A percentile compares a stretch with the other conserved stretches of the same genome.
Conservation (phyloP, 2,888 invertebrate genomes). For the Apantesis nais region DNA sequence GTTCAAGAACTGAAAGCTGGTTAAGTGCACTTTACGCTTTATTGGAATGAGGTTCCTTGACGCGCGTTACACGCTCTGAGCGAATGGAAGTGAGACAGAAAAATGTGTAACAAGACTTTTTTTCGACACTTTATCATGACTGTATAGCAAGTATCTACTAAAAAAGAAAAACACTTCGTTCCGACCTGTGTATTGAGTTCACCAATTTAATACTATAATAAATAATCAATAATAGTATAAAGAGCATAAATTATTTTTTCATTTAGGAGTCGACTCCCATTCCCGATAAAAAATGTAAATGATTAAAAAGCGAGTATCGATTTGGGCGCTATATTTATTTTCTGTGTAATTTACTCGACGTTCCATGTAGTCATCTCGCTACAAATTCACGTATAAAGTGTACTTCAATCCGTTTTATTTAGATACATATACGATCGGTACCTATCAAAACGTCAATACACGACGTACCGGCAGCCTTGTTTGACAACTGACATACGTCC, state of each 20-base stretch:
- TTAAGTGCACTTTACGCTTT: too few relatives aligned
- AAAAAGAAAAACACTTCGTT: too few relatives aligned
- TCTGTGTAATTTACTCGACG: constrained; percentile 36
- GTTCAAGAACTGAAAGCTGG: not conserved
- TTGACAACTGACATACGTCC: constrained; percentile 45
- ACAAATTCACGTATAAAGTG: constrained; percentile 36
- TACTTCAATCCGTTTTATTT: constrained; percentile 50
- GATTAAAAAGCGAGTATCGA: constrained; percentile 17
- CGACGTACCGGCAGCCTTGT: constrained; percentile 28
- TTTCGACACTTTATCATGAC: too few relatives aligned
- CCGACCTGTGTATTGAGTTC: not conserved
- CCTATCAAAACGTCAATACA: constrained; percentile 42
- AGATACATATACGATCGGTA: constrained; percentile 40
- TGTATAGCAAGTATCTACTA: too few relatives aligned
- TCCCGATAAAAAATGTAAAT: not conserved
- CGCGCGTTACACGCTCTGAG: too few relatives aligned
- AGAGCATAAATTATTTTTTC: too few relatives aligned
- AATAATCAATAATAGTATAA: too few relatives aligned
- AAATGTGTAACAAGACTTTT: too few relatives aligned
- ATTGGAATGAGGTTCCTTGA: too few relatives aligned
- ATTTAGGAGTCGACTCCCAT: not conserved
- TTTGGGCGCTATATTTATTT: constrained; percentile 28
- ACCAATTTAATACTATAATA: not conserved
- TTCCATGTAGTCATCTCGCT: constrained; percentile 26
- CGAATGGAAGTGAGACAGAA: too few relatives aligned